Base-by-base conservation (phyloP, 2,113 vertebrate genomes). In the Chlorodrepanis virens region DNA sequence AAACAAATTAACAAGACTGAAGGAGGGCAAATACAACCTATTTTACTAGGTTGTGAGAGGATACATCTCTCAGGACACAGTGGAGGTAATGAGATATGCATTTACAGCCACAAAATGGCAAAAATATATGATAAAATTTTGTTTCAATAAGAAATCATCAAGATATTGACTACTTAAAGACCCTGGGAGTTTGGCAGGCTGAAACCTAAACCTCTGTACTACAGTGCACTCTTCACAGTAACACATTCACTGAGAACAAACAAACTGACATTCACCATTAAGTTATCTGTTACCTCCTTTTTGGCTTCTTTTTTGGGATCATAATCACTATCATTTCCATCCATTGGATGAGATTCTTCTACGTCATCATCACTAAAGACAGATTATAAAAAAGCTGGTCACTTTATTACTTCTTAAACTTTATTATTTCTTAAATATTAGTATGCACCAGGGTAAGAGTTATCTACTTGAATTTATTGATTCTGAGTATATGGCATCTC, bases 221-320 rank as follows among this genome's bases (percentile, higher is more conserved):
- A 49, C 19, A 57, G 72, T 28, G 40, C 44, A 20, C 11, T 70
- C 33, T 67, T 67, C 68, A 74, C 35, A 83, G 42, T 13, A 86
- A 75, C 45, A 50, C 24, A 24, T 76, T 72, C 59, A 89, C 29
- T 63, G 50, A 83, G 77, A 94, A 83, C 89, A 93, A 95, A 82
- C 92, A 91, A 95, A 94, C 90, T 22, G 79, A 96, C 94, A 96
- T 93, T 95, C 92, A 96, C 96, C 86, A 1, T 93, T 90, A 96
- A 94, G 80, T 68, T 92, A 81, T 97, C 88, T 61, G 88, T 98
- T 97, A 99, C 99, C 99, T 99, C 99, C 98, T 99, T 99, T 97
- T 99, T 99, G 40, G 99, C 90, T 97, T 99, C 99, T 97, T 99
- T 99, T 96, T 98, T 99, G 60, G 99, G 99, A 95, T 99, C 99